A percentile compares a stretch with the other conserved stretches of the same genome.
phyloP scores from a whole-genome alignment of 2,888 invertebrate species.

The Esperia sulphurella region DNA sequence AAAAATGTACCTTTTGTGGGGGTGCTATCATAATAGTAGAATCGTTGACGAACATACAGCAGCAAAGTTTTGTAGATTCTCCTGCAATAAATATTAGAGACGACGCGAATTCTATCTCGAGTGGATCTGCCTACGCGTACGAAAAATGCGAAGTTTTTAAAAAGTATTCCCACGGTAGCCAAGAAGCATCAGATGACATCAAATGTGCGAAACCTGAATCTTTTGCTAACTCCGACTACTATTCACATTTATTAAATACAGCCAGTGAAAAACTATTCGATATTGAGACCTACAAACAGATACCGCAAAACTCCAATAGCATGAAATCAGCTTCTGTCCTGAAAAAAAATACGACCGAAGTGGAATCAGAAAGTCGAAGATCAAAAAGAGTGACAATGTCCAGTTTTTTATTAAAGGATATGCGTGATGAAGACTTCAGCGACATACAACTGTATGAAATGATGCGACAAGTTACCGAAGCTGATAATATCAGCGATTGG shows the following conservation, averaged over 20 bases:
- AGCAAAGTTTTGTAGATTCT: too few species aligned
- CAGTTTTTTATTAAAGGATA: slow-evolving; percentile 27
- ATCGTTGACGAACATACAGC: slow-evolving; percentile 26
- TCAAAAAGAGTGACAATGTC: slow-evolving; percentile 61
- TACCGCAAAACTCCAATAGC: slow-evolving; percentile 11
- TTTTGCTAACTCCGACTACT: slow-evolving; percentile 4
- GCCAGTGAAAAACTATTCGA: slow-evolving; percentile 10
- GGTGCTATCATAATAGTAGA: slow-evolving; percentile 56
- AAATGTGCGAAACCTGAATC: slow-evolving; percentile 20
- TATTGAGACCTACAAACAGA: neutral
- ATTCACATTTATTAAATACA: slow-evolving; percentile 8
- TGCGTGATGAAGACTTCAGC: slow-evolving; percentile 21
- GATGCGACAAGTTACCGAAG: slow-evolving; percentile 54
- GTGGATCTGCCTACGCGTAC: too few species aligned
- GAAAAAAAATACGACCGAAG: slow-evolving; percentile 31
- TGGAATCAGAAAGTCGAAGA: slow-evolving; percentile 12
- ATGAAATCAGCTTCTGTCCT: slow-evolving; percentile 42
- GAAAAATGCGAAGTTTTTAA: too few species aligned
- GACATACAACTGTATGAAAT: slow-evolving; percentile 41
- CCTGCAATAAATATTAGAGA: too few species aligned
- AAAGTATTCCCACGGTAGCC: too few species aligned
- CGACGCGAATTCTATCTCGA: too few species aligned
- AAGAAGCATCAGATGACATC: too few species aligned
- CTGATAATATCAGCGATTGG: slow-evolving; percentile 49
- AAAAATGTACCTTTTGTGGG: slow-evolving; percentile 73